A percentile compares a stretch with the other conserved stretches of the same genome.
phyloP scores from a whole-genome alignment of 2,797 vertebrate species.

The Brachyalestes nurse region DNA sequence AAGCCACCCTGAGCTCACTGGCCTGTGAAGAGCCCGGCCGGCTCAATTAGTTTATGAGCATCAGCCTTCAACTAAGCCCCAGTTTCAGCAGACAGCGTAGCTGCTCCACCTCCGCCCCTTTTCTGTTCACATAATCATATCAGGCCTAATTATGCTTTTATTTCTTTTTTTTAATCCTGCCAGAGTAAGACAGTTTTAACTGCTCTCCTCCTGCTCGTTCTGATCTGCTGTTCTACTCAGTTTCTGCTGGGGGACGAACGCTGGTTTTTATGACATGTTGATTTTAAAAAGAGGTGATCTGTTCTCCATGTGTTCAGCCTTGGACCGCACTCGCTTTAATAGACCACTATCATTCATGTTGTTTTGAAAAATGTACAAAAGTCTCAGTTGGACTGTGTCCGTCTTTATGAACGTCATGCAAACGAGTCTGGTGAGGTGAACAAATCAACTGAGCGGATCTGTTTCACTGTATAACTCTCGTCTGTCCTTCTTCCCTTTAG shows the following conservation, averaged over 20 bases:
- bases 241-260: neutral
- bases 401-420: slow-evolving; percentile 18
- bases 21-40: slow-evolving; percentile 41
- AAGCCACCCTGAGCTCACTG: slow-evolving; percentile 37
- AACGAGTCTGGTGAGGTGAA: neutral
- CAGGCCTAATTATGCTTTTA: neutral
- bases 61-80: slow-evolving; percentile 14
- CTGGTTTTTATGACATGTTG: neutral
- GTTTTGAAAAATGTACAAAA: neutral
- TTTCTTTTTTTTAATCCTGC: neutral
- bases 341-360: neutral
- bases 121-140: neutral
- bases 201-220: neutral
- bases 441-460: slow-evolving; percentile 23
- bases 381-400: neutral
- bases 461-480: slow-evolving; percentile 50
- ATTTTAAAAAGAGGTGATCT: neutral
- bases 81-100: slow-evolving; percentile 4
- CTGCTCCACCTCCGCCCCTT: neutral
- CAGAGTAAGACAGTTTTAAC: neutral
- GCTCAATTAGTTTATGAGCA: slow-evolving; percentile 36
- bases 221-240: neutral
- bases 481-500: slow-evolving; percentile 65
- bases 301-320: slow-evolving; percentile 5
- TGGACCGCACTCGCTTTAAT: slow-evolving; percentile 54